These are phyloP conservation scores for Prorops nasuta DNA, from an alignment of 1,140 invertebrate genomes.

Conservation along the genomic window DNA sequence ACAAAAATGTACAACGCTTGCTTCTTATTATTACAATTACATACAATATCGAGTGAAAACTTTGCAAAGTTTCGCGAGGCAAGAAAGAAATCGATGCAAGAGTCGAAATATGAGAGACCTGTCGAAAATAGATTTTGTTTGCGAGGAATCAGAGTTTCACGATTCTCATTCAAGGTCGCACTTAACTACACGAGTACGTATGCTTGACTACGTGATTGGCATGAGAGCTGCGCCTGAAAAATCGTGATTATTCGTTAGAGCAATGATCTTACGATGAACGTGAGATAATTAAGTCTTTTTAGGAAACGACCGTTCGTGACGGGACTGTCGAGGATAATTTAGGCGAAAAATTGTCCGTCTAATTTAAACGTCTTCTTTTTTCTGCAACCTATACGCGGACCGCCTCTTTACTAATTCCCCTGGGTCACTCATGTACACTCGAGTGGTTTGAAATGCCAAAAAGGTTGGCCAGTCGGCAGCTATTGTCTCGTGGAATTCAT, in stretches of 20 bases:
- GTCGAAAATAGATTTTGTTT: conserved; percentile 13
- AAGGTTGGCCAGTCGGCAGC: too few relatives aligned
- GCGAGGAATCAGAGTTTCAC: conserved; percentile 20
- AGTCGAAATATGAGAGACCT: too few relatives aligned
- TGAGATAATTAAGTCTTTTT: conserved; percentile 38
- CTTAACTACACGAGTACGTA: conserved; percentile 20
- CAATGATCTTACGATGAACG: conserved; percentile 33
- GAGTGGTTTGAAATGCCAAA: too few relatives aligned
- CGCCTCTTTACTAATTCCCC: too few relatives aligned
- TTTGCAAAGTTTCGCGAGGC: too few relatives aligned
- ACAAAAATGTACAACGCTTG: too few relatives aligned
- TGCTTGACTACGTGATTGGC: conserved; percentile 27
- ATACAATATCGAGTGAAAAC: too few relatives aligned
- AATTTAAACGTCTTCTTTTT: neutral
- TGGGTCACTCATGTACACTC: too few relatives aligned
- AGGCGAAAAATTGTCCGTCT: neutral
- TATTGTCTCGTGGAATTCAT: too few relatives aligned
- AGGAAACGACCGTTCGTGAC: conserved; percentile 21
- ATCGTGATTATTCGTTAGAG: conserved; percentile 28
- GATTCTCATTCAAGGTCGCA: conserved; percentile 27
- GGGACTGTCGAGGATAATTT: conserved; percentile 6
- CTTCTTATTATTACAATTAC: too few relatives aligned
- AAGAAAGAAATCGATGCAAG: too few relatives aligned
- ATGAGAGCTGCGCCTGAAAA: conserved; percentile 9
- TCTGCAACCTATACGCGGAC: neutral